These are phyloP conservation scores for Cololabis saira DNA, from an alignment of 2,113 vertebrate genomes.

Conservation along the genomic window DNA sequence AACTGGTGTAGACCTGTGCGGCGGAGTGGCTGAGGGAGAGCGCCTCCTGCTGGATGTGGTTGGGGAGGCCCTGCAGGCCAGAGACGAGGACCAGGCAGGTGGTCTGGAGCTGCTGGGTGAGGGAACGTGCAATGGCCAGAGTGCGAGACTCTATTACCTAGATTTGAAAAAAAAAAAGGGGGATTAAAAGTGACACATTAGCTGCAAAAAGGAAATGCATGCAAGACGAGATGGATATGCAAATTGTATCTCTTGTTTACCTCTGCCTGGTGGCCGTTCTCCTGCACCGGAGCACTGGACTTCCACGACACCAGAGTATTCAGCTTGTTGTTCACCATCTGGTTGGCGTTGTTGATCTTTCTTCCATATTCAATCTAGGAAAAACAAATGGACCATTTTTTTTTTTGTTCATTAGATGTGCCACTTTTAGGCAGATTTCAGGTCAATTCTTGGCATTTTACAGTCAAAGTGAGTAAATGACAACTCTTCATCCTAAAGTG, in stretches of 20 bases:
- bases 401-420: no score
- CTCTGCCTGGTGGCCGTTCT: conserved; percentile 79
- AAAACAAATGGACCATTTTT: no score
- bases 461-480: neutral
- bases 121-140: conserved; percentile 83
- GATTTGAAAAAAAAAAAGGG: no score
- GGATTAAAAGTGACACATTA: neutral
- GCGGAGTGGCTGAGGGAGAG: conserved; percentile 81
- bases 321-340: conserved; percentile 86
- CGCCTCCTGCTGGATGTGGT: conserved; percentile 87
- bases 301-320: conserved; percentile 85
- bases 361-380: conserved; percentile 88
- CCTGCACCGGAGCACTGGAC: conserved; percentile 68
- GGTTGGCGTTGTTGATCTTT: conserved; percentile 87
- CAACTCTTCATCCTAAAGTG: no score
- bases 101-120: conserved; percentile 92
- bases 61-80: conserved; percentile 87
- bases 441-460: no score
- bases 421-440: no score
- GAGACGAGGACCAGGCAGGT: conserved; percentile 87
- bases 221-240: no score
- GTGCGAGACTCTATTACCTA: conserved; percentile 90
- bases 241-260: conserved; percentile 60
- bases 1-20: conserved; percentile 82
- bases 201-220: neutral